These are phyloP conservation scores for Zaprionus obscuricornis DNA, from an alignment of 2,888 invertebrate species.

Conservation along the genomic window DNA sequence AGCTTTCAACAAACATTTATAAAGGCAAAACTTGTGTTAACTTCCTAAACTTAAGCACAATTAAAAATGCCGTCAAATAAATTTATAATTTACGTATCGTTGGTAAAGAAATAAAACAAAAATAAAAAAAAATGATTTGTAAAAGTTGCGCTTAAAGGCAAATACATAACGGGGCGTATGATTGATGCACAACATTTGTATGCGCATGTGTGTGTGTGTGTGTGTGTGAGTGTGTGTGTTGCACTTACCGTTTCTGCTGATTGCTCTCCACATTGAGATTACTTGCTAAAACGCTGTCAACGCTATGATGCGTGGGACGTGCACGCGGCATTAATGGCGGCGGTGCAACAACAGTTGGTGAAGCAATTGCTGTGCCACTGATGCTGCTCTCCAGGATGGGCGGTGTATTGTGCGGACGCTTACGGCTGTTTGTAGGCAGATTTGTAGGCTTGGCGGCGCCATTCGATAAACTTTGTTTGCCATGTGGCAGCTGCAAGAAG, in stretches of 20 bases:
- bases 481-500: slow-evolving; percentile 42
- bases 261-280: slow-evolving; percentile 80
- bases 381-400: slow-evolving; percentile 76
- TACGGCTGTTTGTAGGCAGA: slow-evolving; percentile 73
- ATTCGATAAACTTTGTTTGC: slow-evolving; percentile 75
- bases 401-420: slow-evolving; percentile 82
- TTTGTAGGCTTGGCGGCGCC: slow-evolving; percentile 58
- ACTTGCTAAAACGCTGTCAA: slow-evolving; percentile 68
- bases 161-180: slow-evolving; percentile 49
- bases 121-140: not conserved
- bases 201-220: not conserved
- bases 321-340: slow-evolving; percentile 82
- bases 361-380: slow-evolving; percentile 22
- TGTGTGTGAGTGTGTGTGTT: not conserved
- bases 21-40: too few relatives aligned
- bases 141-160: not conserved
- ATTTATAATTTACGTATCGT: too few relatives aligned
- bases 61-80: too few relatives aligned
- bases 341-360: slow-evolving; percentile 70
- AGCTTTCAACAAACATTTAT: too few relatives aligned
- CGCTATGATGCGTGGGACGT: slow-evolving; percentile 54
- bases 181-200: slow-evolving; percentile 47
- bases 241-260: slow-evolving; percentile 71
- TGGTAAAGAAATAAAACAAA: not conserved
- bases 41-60: too few relatives aligned